Base-by-base conservation (phyloP, 2,113 vertebrate species). In the Pedionomus torquatus region DNA sequence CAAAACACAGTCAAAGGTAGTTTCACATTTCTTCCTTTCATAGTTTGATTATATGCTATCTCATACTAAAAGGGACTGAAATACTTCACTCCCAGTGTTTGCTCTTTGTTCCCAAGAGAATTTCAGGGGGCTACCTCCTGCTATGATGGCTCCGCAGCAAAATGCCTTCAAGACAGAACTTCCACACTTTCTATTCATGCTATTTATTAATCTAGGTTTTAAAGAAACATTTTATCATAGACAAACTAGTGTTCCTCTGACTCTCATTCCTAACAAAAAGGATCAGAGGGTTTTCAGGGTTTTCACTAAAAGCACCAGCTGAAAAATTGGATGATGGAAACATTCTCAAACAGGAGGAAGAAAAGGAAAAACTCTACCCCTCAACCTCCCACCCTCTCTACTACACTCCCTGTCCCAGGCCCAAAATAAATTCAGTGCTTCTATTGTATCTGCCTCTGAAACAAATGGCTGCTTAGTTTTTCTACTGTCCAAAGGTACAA, bases 321-420 rank as follows among this genome's bases (percentile, higher is more conserved):
- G 26, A 83, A 25, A 76, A 75, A 41, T 33, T n/a, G 20, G 4
- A 55, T 44, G 20, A 84, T 41, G 61, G 61, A 64, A 64, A 41
- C 61, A 14, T 77, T 51, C 28, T 70, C 49, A 94, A 87, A 71
- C 4, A 57, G 33, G 8, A 75, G 8, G 9, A 81, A 63, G 11
- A 51, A 24, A 43, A 82, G 28, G 24, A 25, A 43, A 44, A 15
- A 39, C 11, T 9, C 1, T 5, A 2, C 8, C 2, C 1, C 41
- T 41, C 41, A 41, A 41, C 41, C 41, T 13, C 41, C 10, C 41
- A 41, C 41, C 41, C 41, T 13, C 49, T 24, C 49, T 11, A 8
- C 1, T 4, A 2, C 8, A 1, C 1, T 2, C 7, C 2, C 1
- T 51, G 24, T 24, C 14, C 3, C 17, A 26, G 8, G 3, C 4